Evolutionary conservation across 2,113 vertebrate genomes (phyloP).

Genomic region (Cyprinodon variegatus): DNA sequence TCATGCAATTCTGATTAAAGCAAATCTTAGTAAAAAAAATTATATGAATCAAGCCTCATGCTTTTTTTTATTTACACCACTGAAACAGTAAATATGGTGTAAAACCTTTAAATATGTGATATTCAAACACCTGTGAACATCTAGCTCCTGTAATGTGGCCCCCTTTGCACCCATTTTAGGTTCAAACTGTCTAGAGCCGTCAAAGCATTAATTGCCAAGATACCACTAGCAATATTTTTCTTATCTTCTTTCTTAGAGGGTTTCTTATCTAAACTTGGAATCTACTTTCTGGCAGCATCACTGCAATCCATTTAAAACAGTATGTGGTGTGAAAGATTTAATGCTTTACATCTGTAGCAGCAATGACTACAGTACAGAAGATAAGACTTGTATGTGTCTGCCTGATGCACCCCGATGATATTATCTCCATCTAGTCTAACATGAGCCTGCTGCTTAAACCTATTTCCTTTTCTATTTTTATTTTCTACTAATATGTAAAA

Average conservation of each 20-base stretch:
- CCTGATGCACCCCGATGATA: not conserved
- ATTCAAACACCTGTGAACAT: too few relatives aligned
- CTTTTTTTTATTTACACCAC: too few relatives aligned
- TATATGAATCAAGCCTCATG: too few relatives aligned
- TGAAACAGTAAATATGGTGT: too few relatives aligned
- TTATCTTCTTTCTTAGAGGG: not conserved
- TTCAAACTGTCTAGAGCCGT: not conserved
- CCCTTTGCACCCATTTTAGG: not conserved
- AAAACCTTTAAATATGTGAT: too few relatives aligned
- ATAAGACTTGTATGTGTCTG: not conserved
- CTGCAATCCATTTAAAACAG: not conserved
- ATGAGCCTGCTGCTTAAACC: not conserved
- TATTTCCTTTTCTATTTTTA: not conserved
- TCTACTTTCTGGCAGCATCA: not conserved
- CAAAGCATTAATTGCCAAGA: not conserved
- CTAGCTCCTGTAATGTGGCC: too few relatives aligned
- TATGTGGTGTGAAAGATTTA: not conserved
- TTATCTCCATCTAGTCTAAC: not conserved
- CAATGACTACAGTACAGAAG: not conserved
- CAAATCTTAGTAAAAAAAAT: too few relatives aligned
- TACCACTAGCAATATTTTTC: not conserved
- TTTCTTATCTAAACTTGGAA: not conserved
- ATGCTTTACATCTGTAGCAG: not conserved
- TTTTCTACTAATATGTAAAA: constrained; percentile 4
- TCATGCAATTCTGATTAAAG: too few relatives aligned